Evolutionary conservation across 2,797 vertebrate species (phyloP), one percentile per base, ranked within the genome.

Genomic region (Notamacropus eugenii): DNA sequence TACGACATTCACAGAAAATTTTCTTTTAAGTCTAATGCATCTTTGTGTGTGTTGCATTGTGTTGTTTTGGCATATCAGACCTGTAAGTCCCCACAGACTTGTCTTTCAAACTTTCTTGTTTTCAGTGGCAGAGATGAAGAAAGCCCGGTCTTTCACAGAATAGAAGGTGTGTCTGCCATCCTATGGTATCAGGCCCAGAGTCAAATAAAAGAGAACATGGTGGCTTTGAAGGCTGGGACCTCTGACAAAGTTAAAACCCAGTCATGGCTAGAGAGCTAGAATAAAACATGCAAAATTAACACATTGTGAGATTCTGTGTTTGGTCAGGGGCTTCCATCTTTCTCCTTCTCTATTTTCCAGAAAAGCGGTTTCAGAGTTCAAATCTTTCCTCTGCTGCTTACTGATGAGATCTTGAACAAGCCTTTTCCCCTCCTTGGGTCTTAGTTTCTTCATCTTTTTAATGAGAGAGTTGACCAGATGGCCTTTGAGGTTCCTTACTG

Each of bases 261-360:
- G 94, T 82, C 58, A 54, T 56, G 92, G 92, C 92, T 97, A 94
- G 55, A 92, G 91, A 90, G 52, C 31, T 0, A 0, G 40, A 27
- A 46, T 27, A 24, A 46, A 87, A 57, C 90, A 93, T 96, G 93
- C 90, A 96, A 93, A 95, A 96, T 74, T 97, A 97, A 98, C 82
- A 94, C 0, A 0, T 24, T 50, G 46, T 22, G 95, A 92, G 95
- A 57, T 58, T 96, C 96, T 57, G 3, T 4, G 56, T 98, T 98
- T 97, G 12, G 57, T 96, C 93, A 67, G 91, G 56, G 34, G 92
- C 56, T 92, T 95, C 97, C 56, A 91, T 92, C 28, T 93, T 97
- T 54, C 90, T 0, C 0, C 74, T 94, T 96, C 96, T 96, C 94
- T 87, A n/a, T 62, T 59, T 91, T 58, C 46, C 22, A 55, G 96